A percentile compares a stretch with the other conserved stretches of the same genome.
These are phyloP conservation scores for Drosophila prosaltans DNA, from an alignment of 1,140 invertebrate species.

Conservation along the genomic window DNA sequence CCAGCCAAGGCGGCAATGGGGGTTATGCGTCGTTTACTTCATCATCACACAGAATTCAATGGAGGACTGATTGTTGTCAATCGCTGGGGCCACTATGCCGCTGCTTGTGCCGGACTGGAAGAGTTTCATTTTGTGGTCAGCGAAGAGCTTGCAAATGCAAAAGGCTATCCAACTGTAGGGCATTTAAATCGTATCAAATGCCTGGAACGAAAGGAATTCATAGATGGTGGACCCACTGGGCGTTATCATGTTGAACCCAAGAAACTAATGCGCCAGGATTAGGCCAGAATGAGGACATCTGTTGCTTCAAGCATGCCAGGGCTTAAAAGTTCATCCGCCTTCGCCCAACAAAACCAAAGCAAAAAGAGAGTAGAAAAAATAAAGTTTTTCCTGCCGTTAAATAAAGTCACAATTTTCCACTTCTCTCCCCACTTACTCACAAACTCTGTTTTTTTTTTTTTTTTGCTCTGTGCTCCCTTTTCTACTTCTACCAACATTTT, in stretches of 20 bases:
- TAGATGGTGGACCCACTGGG: conserved; percentile 20
- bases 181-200: conserved; percentile 32
- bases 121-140: conserved; percentile 48
- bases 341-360: neutral
- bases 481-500: conserved; percentile 10
- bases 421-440: conserved; percentile 26
- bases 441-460: conserved; percentile 4
- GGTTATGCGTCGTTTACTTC: conserved; percentile 33
- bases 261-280: conserved; percentile 13
- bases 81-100: conserved; percentile 22
- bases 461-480: conserved; percentile 31
- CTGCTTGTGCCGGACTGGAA: conserved; percentile 38
- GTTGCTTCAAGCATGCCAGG: conserved; percentile 1
- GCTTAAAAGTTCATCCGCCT: conserved; percentile 3
- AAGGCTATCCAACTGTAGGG: neutral
- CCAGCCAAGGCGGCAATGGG: conserved; percentile 4
- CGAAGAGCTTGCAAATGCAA: neutral
- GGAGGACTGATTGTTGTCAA: conserved; percentile 40
- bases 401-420: conserved; percentile 71
- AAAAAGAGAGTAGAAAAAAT: neutral
- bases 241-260: neutral
- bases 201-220: conserved; percentile 14
- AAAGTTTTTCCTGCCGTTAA: conserved; percentile 28
- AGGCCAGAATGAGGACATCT: conserved; percentile 19
- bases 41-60: conserved; percentile 39